These are phyloP conservation scores for Chalcis sispes DNA, from an alignment of 2,888 invertebrate genomes.

Conservation along the genomic window DNA sequence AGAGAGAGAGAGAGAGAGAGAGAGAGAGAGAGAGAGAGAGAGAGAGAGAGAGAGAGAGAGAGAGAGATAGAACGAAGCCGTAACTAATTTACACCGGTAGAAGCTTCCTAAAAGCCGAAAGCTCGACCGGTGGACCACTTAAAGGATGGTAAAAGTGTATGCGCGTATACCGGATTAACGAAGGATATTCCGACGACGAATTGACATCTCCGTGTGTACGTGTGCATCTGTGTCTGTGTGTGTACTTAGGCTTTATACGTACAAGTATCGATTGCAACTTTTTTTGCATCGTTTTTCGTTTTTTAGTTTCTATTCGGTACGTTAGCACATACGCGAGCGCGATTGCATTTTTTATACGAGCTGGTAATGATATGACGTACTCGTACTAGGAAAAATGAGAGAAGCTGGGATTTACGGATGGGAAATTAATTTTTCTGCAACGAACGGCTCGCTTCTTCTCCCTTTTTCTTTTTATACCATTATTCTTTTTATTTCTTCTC, in stretches of 20 bases:
- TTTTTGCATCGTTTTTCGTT: too few relatives aligned
- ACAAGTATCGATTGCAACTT: neutral
- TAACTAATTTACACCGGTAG: conserved; percentile 46
- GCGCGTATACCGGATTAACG: conserved; percentile 12
- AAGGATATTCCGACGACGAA: conserved; percentile 25
- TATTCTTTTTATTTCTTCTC: too few relatives aligned
- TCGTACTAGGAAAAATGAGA: neutral
- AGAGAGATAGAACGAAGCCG: neutral
- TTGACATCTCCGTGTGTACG: neutral
- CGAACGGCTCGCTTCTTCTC: neutral
- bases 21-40: too few relatives aligned
- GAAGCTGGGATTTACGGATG: neutral
- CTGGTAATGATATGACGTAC: conserved; percentile 1
- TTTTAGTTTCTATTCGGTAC: too few relatives aligned
- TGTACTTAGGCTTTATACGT: neutral
- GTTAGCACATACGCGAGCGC: neutral
- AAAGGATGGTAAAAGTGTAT: conserved; percentile 23
- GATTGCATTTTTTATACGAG: conserved; percentile 26
- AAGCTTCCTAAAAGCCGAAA: conserved; percentile 44
- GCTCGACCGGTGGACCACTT: conserved; percentile 30
- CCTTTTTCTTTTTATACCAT: neutral
- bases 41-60: neutral
- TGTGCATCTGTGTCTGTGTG: neutral
- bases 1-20: too few relatives aligned
- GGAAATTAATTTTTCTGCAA: conserved; percentile 29